Evolutionary conservation across 2,113 vertebrate species (phyloP).

Genomic region (Abramis brama): DNA sequence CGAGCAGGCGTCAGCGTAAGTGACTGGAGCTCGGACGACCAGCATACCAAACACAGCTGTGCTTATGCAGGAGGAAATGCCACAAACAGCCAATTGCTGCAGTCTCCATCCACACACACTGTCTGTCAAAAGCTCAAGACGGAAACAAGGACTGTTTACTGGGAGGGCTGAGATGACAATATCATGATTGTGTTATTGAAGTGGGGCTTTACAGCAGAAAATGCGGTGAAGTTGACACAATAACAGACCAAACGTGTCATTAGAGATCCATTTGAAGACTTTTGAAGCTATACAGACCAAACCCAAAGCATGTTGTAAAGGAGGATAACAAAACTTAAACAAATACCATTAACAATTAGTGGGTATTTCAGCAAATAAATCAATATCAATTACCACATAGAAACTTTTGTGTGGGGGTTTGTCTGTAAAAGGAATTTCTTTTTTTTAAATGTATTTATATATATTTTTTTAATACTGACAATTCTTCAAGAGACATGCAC

Average conservation of each 20-base stretch:
- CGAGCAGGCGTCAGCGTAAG: constrained; percentile 29
- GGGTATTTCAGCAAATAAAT: neutral
- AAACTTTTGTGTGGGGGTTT: neutral
- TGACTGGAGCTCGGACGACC: constrained; percentile 31
- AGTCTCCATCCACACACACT: constrained; percentile 24
- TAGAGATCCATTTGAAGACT: constrained; percentile 46
- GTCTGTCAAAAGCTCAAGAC: constrained; percentile 45
- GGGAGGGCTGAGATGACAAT: constrained; percentile 39
- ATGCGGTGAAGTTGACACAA: constrained; percentile 56
- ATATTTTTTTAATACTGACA: too few species aligned
- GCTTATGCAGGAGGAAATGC: constrained; percentile 51
- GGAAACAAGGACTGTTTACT: constrained; percentile 44
- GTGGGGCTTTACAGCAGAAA: constrained; percentile 25
- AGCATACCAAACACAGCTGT: constrained; percentile 62
- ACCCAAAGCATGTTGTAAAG: constrained; percentile 22
- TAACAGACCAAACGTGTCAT: constrained; percentile 55
- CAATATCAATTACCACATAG: neutral
- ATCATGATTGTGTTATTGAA: constrained; percentile 51
- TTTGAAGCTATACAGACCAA: constrained; percentile 42
- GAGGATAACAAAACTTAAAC: constrained; percentile 33
- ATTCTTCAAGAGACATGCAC: too few species aligned
- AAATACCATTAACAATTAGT: constrained; percentile 15
- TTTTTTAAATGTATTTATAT: too few species aligned
- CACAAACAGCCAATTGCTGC: constrained; percentile 53
- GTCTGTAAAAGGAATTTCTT: neutral